phyloP scores from a whole-genome alignment of 2,113 vertebrate species.

The Colius striatus region DNA sequence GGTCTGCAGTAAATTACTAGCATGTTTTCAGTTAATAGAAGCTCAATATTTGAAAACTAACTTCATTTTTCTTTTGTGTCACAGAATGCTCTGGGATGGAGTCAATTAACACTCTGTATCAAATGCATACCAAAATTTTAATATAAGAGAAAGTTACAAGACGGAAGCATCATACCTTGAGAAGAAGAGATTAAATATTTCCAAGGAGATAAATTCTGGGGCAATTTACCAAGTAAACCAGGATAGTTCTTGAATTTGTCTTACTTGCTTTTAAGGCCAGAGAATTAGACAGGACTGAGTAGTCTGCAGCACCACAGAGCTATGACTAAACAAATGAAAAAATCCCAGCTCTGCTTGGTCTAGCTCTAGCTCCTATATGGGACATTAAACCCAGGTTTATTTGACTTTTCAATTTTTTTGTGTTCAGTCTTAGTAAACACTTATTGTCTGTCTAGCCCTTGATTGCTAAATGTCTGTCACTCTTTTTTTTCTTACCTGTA shows the following conservation, averaged over 20 bases:
- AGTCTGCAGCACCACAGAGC: not conserved
- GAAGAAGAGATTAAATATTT: not conserved
- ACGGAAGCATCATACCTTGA: not conserved
- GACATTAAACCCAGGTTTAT: not conserved
- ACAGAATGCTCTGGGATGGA: not conserved
- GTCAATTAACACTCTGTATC: not conserved
- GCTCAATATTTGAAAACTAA: not conserved
- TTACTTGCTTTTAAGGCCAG: not conserved
- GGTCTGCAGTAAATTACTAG: not conserved
- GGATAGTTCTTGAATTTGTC: not conserved
- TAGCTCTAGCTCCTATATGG: not conserved
- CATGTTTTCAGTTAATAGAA: not conserved
- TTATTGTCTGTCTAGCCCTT: not conserved
- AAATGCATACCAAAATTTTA: not conserved
- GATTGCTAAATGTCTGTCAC: not conserved
- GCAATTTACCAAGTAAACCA: not conserved
- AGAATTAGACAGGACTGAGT: not conserved
- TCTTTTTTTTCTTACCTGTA: not conserved
- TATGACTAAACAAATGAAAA: not conserved
- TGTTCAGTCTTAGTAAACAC: not conserved
- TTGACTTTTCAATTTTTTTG: not conserved
- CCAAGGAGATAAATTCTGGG: not conserved
- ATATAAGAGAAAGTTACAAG: not conserved
- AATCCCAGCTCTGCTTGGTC: not conserved
- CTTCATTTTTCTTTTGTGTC: not conserved